Percentiles rank a stretch among this genome's conserved stretches.
These are phyloP conservation scores for Turdus rufiventris DNA, from an alignment of 2,113 vertebrate genomes.

Conservation along the genomic window DNA sequence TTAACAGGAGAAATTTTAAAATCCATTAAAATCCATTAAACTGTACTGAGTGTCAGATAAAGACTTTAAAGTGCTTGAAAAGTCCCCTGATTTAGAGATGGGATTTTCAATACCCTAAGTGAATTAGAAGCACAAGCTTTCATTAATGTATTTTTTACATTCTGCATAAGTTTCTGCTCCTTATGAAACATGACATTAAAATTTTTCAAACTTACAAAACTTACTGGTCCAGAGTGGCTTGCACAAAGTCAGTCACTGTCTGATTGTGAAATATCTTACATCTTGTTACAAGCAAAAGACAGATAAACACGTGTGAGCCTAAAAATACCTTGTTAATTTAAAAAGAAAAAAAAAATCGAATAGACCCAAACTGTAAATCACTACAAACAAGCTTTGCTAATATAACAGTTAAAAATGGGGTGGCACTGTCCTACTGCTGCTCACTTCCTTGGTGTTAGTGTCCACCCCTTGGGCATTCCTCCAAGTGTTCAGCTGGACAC, in stretches of 20 bases:
- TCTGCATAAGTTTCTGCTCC: neutral
- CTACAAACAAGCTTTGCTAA: neutral
- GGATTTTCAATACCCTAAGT: neutral
- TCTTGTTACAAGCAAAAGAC: neutral
- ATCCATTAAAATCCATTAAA: conserved; percentile 22
- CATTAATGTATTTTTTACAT: neutral
- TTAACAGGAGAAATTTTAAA: neutral
- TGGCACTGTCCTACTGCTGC: neutral
- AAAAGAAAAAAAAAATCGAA: neutral
- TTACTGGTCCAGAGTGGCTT: neutral
- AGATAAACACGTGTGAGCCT: neutral
- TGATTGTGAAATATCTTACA: neutral
- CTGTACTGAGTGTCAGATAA: neutral
- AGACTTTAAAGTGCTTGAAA: neutral
- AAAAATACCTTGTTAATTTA: neutral
- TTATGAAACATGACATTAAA: neutral
- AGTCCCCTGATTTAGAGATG: neutral
- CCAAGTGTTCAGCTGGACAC: neutral
- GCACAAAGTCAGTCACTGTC: neutral
- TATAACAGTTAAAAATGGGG: neutral
- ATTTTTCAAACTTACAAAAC: neutral
- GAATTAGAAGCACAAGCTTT: neutral
- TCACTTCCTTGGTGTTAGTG: neutral
- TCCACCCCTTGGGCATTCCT: rapidly evolving
- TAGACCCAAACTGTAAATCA: neutral